Evolutionary conservation across 2,888 invertebrate species (phyloP), one percentile per base, ranked within the genome.

Genomic region (Pyrrhia umbra): DNA sequence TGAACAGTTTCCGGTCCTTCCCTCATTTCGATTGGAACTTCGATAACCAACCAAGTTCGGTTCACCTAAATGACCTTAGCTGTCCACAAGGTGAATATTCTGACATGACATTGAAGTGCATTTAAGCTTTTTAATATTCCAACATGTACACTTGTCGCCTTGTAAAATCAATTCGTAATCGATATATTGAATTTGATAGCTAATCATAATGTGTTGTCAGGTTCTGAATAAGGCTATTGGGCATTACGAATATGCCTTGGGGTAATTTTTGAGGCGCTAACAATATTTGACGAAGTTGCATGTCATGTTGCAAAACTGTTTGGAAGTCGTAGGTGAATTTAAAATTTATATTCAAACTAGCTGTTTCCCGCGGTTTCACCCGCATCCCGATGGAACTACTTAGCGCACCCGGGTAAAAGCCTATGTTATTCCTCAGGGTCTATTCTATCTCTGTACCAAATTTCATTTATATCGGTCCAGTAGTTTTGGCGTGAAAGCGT

Each of bases 191-290:
- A 71, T 74, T 78, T 68, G 80, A 71, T 70, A 79, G 61, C 82
- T 85, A 84, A 88, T 88, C 87, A 75, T 82, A 82, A 89, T 87
- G 86, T 86, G 82, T 64, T 68, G 68, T 56, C 65, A 76, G 85
- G 78, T 81, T 75, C 85, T 85, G 81, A 87, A 88, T 91, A 90
- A 90, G 90, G 88, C 79, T 82, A 84, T 88, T 86, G 71, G 30
- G 51, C 39, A 47, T 65, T 23, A 60, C 75, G 59, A 39, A 74
- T 75, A 27, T 77, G 51, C 78, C 79, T 76, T 58, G 64, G 16
- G 64, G 70, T 45, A 54, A 42, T 39, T 30, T 43, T 57, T 62
- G 45, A 37, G 63, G 42, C 49, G 13, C 18, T 23, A 20, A 51
- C 55, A n/a, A 16, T 52, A 15, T 27, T 37, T 23, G 6, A 20